These are phyloP conservation scores for Cyprinodon variegatus DNA, from an alignment of 2,113 vertebrate species.

Conservation along the genomic window DNA sequence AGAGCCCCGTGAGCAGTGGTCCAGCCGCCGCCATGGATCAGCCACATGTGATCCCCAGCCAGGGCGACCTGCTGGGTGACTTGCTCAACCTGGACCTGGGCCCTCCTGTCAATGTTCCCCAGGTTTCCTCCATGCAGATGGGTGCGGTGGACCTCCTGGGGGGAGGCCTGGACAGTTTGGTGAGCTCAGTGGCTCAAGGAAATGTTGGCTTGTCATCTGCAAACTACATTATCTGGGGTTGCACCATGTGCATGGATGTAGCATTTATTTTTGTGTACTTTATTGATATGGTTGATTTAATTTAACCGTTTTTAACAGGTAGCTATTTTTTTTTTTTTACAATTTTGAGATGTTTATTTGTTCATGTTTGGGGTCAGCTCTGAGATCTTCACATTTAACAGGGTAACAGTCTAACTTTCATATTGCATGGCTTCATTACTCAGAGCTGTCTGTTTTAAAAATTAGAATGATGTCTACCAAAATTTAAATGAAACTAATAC, in stretches of 20 bases:
- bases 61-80: constrained; percentile 95
- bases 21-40: constrained; percentile 86
- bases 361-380: background rate
- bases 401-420: background rate
- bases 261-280: too few species aligned
- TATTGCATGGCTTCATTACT: background rate
- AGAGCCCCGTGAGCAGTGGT: constrained; percentile 90
- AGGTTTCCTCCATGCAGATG: constrained; percentile 94
- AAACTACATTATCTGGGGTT: background rate
- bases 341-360: background rate
- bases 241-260: background rate
- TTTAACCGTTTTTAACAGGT: background rate
- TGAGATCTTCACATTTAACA: background rate
- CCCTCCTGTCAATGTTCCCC: constrained; percentile 92
- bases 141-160: constrained; percentile 95
- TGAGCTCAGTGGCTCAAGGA: constrained; percentile 71
- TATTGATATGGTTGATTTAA: background rate
- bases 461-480: background rate
- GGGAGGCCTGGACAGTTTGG: constrained; percentile 95
- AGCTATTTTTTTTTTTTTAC: background rate
- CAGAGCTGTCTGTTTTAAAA: too few species aligned
- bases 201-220: background rate
- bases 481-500: background rate
- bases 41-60: constrained; percentile 91
- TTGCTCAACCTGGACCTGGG: constrained; percentile 95